phyloP scores from a whole-genome alignment of 2,113 vertebrate species.

The Trichechus manatus region DNA sequence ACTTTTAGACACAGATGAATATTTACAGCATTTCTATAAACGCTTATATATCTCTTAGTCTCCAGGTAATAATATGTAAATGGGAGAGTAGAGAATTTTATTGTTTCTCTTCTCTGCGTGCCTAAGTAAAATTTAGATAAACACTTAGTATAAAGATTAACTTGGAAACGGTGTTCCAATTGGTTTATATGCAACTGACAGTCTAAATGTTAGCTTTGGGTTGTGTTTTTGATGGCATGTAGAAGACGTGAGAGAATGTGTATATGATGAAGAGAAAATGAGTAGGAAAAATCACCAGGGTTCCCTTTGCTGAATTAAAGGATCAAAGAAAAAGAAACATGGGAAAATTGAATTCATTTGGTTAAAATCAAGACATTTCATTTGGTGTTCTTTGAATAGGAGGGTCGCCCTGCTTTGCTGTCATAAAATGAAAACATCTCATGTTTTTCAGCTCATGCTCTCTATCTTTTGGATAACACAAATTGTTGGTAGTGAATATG shows the following conservation, averaged over 20 bases:
- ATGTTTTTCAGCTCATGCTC: background rate
- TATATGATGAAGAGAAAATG: background rate
- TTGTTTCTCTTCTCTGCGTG: background rate
- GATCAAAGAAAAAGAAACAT: background rate
- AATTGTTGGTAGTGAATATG: background rate
- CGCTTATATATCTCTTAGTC: background rate
- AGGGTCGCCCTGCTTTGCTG: background rate
- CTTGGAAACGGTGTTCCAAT: background rate
- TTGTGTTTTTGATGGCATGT: background rate
- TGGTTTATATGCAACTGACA: background rate
- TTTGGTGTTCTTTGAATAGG: background rate
- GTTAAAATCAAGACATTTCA: background rate
- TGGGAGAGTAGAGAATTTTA: background rate
- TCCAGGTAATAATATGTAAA: background rate
- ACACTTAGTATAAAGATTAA: background rate
- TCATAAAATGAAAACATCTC: background rate
- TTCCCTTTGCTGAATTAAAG: background rate
- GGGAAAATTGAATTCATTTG: background rate
- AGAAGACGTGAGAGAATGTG: background rate
- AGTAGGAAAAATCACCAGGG: background rate
- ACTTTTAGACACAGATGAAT: constrained; percentile 19
- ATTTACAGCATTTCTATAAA: background rate
- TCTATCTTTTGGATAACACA: background rate
- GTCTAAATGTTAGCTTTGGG: background rate
- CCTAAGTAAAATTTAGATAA: background rate